Evolutionary conservation across 2,113 vertebrate species (phyloP), one percentile per base, ranked within the genome.

Genomic region (Osmerus mordax): DNA sequence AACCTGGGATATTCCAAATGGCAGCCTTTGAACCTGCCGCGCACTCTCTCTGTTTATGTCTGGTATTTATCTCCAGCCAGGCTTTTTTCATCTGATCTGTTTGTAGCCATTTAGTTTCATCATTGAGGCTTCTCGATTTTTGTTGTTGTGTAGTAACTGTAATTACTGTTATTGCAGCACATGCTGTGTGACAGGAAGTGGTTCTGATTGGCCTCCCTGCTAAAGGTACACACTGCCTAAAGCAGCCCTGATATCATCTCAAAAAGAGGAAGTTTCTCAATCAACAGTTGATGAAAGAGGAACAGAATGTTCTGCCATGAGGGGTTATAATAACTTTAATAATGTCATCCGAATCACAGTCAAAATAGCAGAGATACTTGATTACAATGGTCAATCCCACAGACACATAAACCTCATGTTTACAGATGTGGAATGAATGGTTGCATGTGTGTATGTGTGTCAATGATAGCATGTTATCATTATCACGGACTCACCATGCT

Each of bases 401-500:
- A 47, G 41, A 47, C 41, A 11, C 9, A 47, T 47, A 11, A 11
- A 47, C 41, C 41, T 11, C 5, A 47, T 12, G 41, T 47, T 47
- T 1, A 47, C 41, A 47, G 9, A 47, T 47, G 9, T 9, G 41
- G 41, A 11, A 47, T 47, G 41, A 47, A 47, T 47, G 8, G 41
- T 47, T 12, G 0, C 0, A 47, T 47, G 41, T 47, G 7, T 47
- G 28, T 19, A 47, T 47, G 41, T 47, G 7, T 47, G 28, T 32
- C 18, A 59, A 59, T 29, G 53, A 32, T 53, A 19, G 32, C 1
- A 7, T 15, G 3, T 11, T 67, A 19, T 8, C 14, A 16, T 13
- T 25, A 5, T 47, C 25, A 16, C 51, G 12, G 36, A 47, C 72
- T 82, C 89, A 95, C 94, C 92, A 91, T 94, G 90, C 84, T 93